phyloP scores from a whole-genome alignment of 2,888 invertebrate species.

The Acanthosepion esculentum region DNA sequence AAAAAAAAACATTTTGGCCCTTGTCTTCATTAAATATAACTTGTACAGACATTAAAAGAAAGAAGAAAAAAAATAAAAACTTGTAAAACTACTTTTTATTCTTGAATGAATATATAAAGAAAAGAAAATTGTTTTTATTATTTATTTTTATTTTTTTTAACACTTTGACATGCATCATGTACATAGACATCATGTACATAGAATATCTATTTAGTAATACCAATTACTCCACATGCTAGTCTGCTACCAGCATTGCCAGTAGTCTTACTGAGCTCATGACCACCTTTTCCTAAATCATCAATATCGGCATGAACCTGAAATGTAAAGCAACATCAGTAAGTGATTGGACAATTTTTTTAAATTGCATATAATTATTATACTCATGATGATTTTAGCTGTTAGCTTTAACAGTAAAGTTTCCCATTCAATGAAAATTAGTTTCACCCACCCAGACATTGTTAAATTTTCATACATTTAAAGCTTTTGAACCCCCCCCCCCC shows the following conservation, averaged over 20 bases:
- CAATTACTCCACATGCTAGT: conserved; percentile 91
- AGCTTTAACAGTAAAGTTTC: too few species aligned
- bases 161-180: background rate
- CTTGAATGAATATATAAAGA: background rate
- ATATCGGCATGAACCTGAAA: conserved; percentile 87
- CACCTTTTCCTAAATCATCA: conserved; percentile 94
- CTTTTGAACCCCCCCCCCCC: background rate
- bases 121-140: too few species aligned
- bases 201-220: conserved; percentile 77
- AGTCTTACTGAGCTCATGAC: conserved; percentile 91
- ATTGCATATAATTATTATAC: too few species aligned
- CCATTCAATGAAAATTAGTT: too few species aligned
- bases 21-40: background rate
- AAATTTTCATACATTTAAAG: background rate
- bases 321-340: background rate
- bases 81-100: too few species aligned
- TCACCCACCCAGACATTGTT: too few species aligned
- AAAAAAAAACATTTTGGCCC: background rate
- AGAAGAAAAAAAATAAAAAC: too few species aligned
- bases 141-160: background rate
- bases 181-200: background rate
- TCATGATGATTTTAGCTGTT: too few species aligned
- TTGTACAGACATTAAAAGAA: conserved; percentile 5
- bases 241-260: conserved; percentile 96
- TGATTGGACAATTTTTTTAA: too few species aligned